Evolutionary conservation across 2,888 invertebrate genomes (phyloP), one percentile per base, ranked within the genome.

Genomic region (Protodeltote pygarga): DNA sequence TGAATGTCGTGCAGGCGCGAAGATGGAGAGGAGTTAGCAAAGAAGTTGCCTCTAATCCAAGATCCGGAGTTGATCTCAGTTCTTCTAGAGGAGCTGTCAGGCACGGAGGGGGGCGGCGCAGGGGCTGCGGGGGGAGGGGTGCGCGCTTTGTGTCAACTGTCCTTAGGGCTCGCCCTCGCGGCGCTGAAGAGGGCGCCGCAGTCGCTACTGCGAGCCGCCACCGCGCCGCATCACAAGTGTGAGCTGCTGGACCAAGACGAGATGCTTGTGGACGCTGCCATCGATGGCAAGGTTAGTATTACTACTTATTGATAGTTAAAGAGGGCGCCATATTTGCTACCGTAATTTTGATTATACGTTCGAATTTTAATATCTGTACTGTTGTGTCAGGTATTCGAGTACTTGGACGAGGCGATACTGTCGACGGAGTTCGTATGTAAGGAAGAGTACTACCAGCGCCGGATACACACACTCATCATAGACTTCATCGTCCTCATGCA

Each of bases 401-500:
- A 96, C 72, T 83, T 98, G 23, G 94, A 95, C 34, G 94, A 95
- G 45, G 93, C 95, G 9, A 89, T 98, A 16, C 89, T 98, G 14
- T 94, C 95, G 9, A 95, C 94, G 45, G 93, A 95, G 17, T 88
- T 93, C 17, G 93, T 98, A 45, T 94, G 94, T 65, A 93, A 93
- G 52, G 93, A 90, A 83, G 96, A 97, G 83, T 98, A 97, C 80
- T 96, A 97, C 75, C 93, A 96, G 69, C 94, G 96, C 13, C 94
- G 97, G 28, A 89, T 98, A 29, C 98, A 99, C 86, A 93, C 94
- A 9, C 90, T 98, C 5, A 93, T 98, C 38, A 97, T 97, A 0
- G 98, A 98, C 87, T 98, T 99, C 73, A 97, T 99, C 32, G 95
- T 97, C 54, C 94, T 96, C 40, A 97, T 98, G 97, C 98, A 98